phyloP scores from a whole-genome alignment of 2,888 invertebrate species.

The Selenia dentaria region DNA sequence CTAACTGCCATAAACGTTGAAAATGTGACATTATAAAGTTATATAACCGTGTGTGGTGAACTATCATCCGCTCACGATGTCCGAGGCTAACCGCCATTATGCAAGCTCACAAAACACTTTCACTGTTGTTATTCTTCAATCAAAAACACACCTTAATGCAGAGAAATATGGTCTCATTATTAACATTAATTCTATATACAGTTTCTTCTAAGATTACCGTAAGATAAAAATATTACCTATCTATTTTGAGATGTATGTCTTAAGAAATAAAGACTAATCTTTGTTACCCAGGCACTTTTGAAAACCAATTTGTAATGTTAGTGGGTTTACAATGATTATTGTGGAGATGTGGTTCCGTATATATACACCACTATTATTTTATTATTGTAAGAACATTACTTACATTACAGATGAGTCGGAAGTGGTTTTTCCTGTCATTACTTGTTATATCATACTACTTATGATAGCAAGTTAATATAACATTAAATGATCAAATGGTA shows the following conservation, averaged over 20 bases:
- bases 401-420: constrained; percentile 15
- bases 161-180: constrained; percentile 11
- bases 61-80: constrained; percentile 46
- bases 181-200: constrained; percentile 7
- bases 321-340: constrained; percentile 15
- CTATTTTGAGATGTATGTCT: constrained; percentile 13
- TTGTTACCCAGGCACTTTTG: constrained; percentile 1
- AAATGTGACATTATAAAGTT: no score
- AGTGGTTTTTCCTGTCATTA: constrained; percentile 17
- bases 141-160: constrained; percentile 46
- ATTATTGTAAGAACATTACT: constrained; percentile 10
- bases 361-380: constrained; percentile 1
- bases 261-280: constrained; percentile 1
- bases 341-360: constrained; percentile 18
- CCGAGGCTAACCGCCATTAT: constrained; percentile 66
- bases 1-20: no score
- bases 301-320: constrained; percentile 19
- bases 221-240: constrained; percentile 2
- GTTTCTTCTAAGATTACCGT: constrained; percentile 32
- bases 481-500: no score
- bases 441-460: no score
- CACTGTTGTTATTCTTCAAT: constrained; percentile 50
- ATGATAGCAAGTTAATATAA: no score
- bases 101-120: constrained; percentile 70
- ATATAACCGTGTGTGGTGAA: constrained; percentile 42